A percentile compares a stretch with the other conserved stretches of the same genome.
Evolutionary conservation across 2,113 vertebrate genomes (phyloP).

Genomic region (Calypte anna): DNA sequence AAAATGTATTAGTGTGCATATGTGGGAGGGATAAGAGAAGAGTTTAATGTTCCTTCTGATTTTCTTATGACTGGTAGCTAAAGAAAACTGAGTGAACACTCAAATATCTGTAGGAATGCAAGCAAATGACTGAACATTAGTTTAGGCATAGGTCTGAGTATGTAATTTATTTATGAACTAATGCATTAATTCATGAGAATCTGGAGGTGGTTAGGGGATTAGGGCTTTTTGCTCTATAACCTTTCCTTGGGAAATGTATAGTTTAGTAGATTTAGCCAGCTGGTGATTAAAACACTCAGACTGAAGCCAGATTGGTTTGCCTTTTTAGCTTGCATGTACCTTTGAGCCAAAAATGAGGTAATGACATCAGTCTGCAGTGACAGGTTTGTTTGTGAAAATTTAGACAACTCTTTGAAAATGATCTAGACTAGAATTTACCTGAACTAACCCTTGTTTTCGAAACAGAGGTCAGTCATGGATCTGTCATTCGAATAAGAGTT

Average conservation of each 20-base stretch:
- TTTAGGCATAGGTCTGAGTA: constrained; percentile 58
- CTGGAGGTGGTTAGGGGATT: constrained; percentile 65
- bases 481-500: neutral
- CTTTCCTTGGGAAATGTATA: constrained; percentile 65
- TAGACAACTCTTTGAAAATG: constrained; percentile 3
- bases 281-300: constrained; percentile 47
- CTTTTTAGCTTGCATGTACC: constrained; percentile 15
- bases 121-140: constrained; percentile 44
- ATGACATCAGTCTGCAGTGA: constrained; percentile 44
- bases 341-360: constrained; percentile 21
- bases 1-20: neutral
- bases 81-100: constrained; percentile 50
- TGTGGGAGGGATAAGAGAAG: neutral
- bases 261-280: constrained; percentile 52
- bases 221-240: constrained; percentile 58
- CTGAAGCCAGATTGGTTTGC: constrained; percentile 29
- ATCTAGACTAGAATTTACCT: neutral
- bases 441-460: neutral
- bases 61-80: constrained; percentile 45
- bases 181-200: constrained; percentile 79
- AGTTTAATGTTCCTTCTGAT: neutral
- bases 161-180: constrained; percentile 75
- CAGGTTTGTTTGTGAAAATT: neutral
- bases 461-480: neutral
- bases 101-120: constrained; percentile 20